Evolutionary conservation across 2,113 vertebrate genomes (phyloP).

Genomic region (Paradoxurus hermaphroditus): DNA sequence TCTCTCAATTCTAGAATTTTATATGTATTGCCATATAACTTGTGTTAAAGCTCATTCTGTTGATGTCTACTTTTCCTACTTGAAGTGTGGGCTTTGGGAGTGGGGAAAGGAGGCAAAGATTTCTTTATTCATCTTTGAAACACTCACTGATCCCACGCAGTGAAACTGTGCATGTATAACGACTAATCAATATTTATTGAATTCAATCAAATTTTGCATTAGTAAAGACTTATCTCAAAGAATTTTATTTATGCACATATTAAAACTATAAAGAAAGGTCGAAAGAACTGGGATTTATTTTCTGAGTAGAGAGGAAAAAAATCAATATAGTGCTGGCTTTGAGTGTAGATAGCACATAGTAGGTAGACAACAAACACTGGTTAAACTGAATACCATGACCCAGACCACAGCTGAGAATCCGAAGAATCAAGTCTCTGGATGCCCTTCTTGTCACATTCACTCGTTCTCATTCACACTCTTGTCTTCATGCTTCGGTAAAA

Average conservation of each 20-base stretch:
- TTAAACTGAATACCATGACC: background rate
- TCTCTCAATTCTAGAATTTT: background rate
- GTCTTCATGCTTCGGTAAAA: background rate
- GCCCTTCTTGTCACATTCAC: background rate
- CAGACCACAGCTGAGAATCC: background rate
- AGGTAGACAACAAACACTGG: background rate
- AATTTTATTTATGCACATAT: background rate
- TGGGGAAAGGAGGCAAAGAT: background rate
- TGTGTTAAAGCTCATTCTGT: background rate
- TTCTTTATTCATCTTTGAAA: constrained; percentile 20
- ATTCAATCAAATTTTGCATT: background rate
- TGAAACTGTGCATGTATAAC: background rate
- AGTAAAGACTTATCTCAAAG: background rate
- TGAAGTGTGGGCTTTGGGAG: background rate
- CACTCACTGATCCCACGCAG: background rate
- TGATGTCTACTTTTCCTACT: background rate
- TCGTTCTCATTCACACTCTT: background rate
- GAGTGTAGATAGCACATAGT: background rate
- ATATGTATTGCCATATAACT: fast-evolving
- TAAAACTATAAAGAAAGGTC: background rate
- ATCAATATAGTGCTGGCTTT: background rate
- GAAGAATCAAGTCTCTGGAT: background rate
- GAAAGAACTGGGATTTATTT: background rate
- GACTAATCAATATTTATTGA: background rate
- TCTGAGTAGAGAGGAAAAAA: background rate